Evolutionary conservation across 92 coral and sea anemone species (phyloP).

Genomic region (Meandrina meandrites): DNA sequence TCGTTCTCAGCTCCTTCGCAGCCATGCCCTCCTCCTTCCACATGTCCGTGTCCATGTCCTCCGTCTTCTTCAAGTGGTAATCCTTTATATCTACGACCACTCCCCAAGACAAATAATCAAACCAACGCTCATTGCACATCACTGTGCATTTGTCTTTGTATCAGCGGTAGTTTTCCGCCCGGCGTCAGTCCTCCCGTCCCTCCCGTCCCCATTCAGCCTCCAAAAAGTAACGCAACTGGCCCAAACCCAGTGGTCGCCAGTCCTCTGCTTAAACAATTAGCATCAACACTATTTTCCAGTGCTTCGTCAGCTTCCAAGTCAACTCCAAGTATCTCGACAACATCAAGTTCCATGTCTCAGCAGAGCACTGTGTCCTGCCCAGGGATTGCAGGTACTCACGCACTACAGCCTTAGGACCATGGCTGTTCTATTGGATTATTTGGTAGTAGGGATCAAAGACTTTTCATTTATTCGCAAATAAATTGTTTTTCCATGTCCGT

Average conservation of each 20-base stretch:
- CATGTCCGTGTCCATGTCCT: conserved; percentile 45
- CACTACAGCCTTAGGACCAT: neutral
- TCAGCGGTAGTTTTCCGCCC: neutral
- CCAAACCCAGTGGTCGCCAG: neutral
- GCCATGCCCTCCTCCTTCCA: conserved; percentile 22
- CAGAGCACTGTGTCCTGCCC: neutral
- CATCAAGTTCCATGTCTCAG: neutral
- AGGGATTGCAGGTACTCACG: neutral
- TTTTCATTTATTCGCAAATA: neutral
- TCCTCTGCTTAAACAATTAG: neutral
- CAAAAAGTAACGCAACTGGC: neutral
- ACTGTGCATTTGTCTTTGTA: conserved; percentile 28
- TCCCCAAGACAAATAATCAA: neutral
- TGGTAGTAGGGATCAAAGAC: no score
- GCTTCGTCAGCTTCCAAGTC: neutral
- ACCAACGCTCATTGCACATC: conserved; percentile 6
- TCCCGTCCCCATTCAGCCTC: neutral
- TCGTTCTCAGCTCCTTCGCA: neutral
- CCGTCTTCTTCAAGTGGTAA: conserved; percentile 13
- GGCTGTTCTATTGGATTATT: neutral
- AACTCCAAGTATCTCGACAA: conserved; percentile 7
- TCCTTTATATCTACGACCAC: conserved; percentile 9
- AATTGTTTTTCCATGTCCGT: neutral
- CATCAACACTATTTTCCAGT: neutral
- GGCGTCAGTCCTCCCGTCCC: neutral